Base-by-base conservation (phyloP, 1,140 invertebrate species). In the Calephelis virginiensis region DNA sequence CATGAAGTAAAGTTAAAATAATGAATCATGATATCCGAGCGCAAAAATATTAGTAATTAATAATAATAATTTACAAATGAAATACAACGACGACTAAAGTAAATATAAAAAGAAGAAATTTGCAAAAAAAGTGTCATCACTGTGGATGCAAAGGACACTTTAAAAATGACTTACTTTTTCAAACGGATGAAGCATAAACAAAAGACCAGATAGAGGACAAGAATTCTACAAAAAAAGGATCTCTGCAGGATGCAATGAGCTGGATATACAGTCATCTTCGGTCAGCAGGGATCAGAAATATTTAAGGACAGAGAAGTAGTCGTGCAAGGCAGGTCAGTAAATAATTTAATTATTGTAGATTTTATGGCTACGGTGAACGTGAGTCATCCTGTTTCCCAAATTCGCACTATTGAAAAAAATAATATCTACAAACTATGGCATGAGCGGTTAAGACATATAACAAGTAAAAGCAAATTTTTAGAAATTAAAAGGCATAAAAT, bases 221-320 rank as follows among this genome's bases (percentile, higher is more conserved):
- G 13, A 61, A 8, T 79, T 74, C 79, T 43, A 73, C 74, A 4
- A 78, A 77, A 66, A 82, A 64, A 49, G 79, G 82, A 5, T 66
- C 49, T 12, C 6, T 77, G n/a, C 14, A 62, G 14, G 28, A 63
- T 63, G 48, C 62, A 63, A 63, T 46, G 48, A 11, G 37, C 46
- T 40, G 62, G 62, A n/a, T 49, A 48, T 11, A 37, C 17, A 12
- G 46, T 49, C 6, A 7, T 63, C 11, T 63, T 63, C 9, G 8
- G 8, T 9, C 11, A 50, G 12, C 13, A 43, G 28, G 46, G 62
- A 46, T 38, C 8, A n/a, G 17, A 63, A 50, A 63, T 63, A 49
- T 28, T 14, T 6, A 49, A 47, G 13, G 50, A 28, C 37, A 40
- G 11, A 49, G 38, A 63, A 49, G 47, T 47, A 13, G 47, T 49